Evolutionary conservation across 2,113 vertebrate species (phyloP), one percentile per base, ranked within the genome.

Genomic region (Accipiter cooperii): DNA sequence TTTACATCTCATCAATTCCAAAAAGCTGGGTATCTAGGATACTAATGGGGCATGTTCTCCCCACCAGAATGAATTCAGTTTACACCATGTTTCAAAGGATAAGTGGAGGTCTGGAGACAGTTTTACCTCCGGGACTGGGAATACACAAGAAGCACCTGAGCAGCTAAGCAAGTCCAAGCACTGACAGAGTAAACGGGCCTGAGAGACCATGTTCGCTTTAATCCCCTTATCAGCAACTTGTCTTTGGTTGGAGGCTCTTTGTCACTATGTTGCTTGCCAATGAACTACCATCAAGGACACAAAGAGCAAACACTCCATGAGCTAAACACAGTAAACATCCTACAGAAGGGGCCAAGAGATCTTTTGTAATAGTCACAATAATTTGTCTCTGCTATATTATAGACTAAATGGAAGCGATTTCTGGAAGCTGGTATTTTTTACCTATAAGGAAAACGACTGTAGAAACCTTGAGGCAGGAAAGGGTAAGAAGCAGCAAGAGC

Each of bases 1-100:
- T 85, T 96, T 96, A 95, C 74, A 93, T 88, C 66, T 75, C 42
- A 86, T 57, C 42, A 91, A 6, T 79, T 93, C 66, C 29, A 58
- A 90, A 90, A 94, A 94, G 74, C 46, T 47, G 44, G 95, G 86
- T 73, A 68, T n/a, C n/a, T 82, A 84, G 84, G 95, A 89, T 90
- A 61, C 61, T 47, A 63, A 94, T 81, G 65, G 96, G 91, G 83
- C 66, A 49, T 52, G 66, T 71, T 94, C 49, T 93, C 70, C 91
- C 51, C 47, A 77, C 65, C 68, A 93, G 52, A 90, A 91, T 9
- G 77, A 96, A 96, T 87, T 84, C 77, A 81, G 38, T 26, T 82
- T 84, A 16, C 6, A 10, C 36, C 33, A 36, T 68, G 89, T 91
- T 89, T 97, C 87, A 84, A 88, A 98, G 63, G 36, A 64, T 18